Base-by-base conservation (phyloP, 2,888 invertebrate genomes). In the Agonopterix arenella region DNA sequence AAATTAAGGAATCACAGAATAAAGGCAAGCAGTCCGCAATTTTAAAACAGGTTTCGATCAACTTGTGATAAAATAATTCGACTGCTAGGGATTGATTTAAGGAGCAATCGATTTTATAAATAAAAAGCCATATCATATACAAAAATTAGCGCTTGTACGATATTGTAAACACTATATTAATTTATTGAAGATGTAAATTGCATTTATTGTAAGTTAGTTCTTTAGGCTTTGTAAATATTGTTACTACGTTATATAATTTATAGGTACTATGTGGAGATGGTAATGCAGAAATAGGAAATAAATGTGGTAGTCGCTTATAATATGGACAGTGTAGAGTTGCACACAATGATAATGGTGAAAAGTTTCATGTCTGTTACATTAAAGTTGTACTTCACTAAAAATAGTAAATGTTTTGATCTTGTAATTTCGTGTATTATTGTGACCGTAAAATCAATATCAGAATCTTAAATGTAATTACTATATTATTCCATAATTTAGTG, bases 211-310 rank as follows among this genome's bases (percentile, higher is more conserved):
- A 89, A 88, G 88, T 79, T 88, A 89, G 85, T 73, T 76, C 61
- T 60, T 75, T 88, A 88, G 85, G 88, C 88, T 89, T 88, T 89
- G 89, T 89, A 89, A 83, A 89, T 89, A 89, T 88, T 89, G 89
- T 89, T 89, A 88, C 74, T 83, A 86, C 79, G 88, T 89, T 89
- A 88, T 84, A 89, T 89, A 89, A 89, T 88, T 89, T 89, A 88
- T 88, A 88, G 88, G 83, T 85, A 78, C 67, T 59, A 66, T 70
- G 78, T 81, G 83, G 76, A 73, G 74, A 74, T 66, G 76, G 71
- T 68, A 75, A 76, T 70, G 72, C 78, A 71, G 59, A 68, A 72
- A 77, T 81, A 80, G 79, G 70, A 67, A 75, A 66, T 76, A 71
- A 64, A 78, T 83, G 83, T 83, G 72, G 80, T 85, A 88, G 84